Percentiles rank a stretch among this genome's conserved stretches.
Evolutionary conservation across 2,113 vertebrate genomes (phyloP).

Genomic region (Alaudala cheleensis): DNA sequence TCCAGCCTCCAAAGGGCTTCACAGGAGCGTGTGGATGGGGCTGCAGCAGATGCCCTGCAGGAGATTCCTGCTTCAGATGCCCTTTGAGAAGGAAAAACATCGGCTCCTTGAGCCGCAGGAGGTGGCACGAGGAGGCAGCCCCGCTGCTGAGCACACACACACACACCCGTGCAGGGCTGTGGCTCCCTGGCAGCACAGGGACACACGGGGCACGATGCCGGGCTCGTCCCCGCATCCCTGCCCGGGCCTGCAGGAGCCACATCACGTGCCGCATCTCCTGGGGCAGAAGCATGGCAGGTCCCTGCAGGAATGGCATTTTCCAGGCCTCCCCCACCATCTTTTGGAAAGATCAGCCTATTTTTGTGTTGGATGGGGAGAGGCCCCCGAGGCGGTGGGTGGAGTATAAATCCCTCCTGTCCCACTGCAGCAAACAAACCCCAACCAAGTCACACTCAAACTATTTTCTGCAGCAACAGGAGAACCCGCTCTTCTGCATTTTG

Average conservation of each 20-base stretch:
- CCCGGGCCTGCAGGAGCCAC: background rate
- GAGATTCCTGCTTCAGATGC: background rate
- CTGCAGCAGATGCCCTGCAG: background rate
- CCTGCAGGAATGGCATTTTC: constrained; percentile 26
- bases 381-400: background rate
- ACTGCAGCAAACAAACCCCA: constrained; percentile 14
- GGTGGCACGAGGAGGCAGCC: accelerated
- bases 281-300: background rate
- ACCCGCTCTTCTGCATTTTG: background rate
- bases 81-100: background rate
- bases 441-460: constrained; percentile 37
- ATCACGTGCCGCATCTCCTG: background rate
- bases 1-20: accelerated
- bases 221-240: background rate
- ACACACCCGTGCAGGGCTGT: accelerated
- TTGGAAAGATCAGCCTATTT: constrained; percentile 23
- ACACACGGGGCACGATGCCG: accelerated
- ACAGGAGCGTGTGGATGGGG: accelerated
- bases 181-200: background rate
- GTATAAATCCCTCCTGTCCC: constrained; percentile 38
- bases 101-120: background rate
- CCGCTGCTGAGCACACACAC: accelerated
- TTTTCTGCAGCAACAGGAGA: constrained; percentile 3
- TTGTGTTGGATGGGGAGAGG: background rate
- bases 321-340: background rate